Evolutionary conservation across 1,140 invertebrate species (phyloP), one percentile per base, ranked within the genome.

Genomic region (Wasmannia auropunctata): DNA sequence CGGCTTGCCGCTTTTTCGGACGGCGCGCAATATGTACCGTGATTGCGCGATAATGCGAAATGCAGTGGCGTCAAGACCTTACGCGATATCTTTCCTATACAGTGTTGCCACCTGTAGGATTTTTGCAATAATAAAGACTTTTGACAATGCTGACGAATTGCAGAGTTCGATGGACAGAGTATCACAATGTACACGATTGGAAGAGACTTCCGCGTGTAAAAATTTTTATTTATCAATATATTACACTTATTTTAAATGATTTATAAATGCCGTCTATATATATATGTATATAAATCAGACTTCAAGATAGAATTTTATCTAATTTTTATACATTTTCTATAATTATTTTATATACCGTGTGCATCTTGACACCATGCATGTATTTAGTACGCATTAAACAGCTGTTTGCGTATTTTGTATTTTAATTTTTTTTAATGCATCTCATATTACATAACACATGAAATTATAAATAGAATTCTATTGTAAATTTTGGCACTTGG

Each of bases 41-140:
- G 79, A 83, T 83, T 83, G 67, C 79, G 67, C 51, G 79, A 83
- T 83, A 83, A 83, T 74, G 37, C 43, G 79, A 83, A 83, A 83
- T 54, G 67, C 49, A 81, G 37, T 11, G 34, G 11, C 51, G 34
- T 25, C 34, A 54, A 54, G 63, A 22, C 46, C 25, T 83, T 60
- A 43, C 51, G 67, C 37, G 67, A 25, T 83, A 22, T 19, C 67
- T 43, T 22, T 43, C 51, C 28, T 60, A 74, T 16, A 22, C 31
- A 1, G 63, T 83, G 79, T 83, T 60, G 69, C 67, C 79, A 83
- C 51, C 51, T 83, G 67, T 83, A 83, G 79, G 51, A 83, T 83
- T 83, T 74, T 83, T 83, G 51, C 65, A 83, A 28, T 16, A 31
- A 60, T 46, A 56, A 81, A 65, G 31, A 58, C 3, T 74, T 83